Evolutionary conservation across 1,140 invertebrate species (phyloP).

Genomic region (Episyrphus balteatus): DNA sequence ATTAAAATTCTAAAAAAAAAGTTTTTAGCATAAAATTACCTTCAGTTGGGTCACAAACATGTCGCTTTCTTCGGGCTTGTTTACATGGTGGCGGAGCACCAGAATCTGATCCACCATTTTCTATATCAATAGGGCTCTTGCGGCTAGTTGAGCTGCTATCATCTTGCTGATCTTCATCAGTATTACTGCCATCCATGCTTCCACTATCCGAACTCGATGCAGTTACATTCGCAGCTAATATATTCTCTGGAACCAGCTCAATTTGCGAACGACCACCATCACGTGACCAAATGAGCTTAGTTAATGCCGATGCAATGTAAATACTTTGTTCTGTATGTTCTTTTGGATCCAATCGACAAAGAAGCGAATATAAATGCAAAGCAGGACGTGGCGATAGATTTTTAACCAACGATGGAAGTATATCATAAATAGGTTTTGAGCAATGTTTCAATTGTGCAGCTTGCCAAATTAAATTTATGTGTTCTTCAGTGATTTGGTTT

Average conservation of each 20-base stretch:
- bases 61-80: constrained; percentile 31
- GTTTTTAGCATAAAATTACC: constrained; percentile 2
- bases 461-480: constrained; percentile 88
- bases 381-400: constrained; percentile 78
- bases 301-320: constrained; percentile 75
- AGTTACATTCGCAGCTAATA: constrained; percentile 42
- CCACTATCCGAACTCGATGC: constrained; percentile 57
- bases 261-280: constrained; percentile 45
- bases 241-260: constrained; percentile 40
- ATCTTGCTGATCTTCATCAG: constrained; percentile 54
- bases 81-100: constrained; percentile 42
- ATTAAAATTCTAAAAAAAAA: background rate
- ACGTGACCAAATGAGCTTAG: constrained; percentile 80
- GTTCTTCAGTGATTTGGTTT: constrained; percentile 77
- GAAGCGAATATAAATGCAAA: constrained; percentile 71
- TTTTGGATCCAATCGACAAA: constrained; percentile 75
- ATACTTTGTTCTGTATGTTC: constrained; percentile 90
- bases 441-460: constrained; percentile 90
- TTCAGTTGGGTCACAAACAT: constrained; percentile 26
- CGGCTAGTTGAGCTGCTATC: constrained; percentile 33
- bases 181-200: constrained; percentile 67
- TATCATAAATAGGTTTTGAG: constrained; percentile 82
- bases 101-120: constrained; percentile 12
- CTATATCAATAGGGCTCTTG: constrained; percentile 27
- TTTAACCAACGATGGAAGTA: constrained; percentile 79